Percentiles rank a stretch among this genome's conserved stretches.
These are phyloP conservation scores for Poecile montanus DNA, from an alignment of 2,797 vertebrate species.

Conservation along the genomic window DNA sequence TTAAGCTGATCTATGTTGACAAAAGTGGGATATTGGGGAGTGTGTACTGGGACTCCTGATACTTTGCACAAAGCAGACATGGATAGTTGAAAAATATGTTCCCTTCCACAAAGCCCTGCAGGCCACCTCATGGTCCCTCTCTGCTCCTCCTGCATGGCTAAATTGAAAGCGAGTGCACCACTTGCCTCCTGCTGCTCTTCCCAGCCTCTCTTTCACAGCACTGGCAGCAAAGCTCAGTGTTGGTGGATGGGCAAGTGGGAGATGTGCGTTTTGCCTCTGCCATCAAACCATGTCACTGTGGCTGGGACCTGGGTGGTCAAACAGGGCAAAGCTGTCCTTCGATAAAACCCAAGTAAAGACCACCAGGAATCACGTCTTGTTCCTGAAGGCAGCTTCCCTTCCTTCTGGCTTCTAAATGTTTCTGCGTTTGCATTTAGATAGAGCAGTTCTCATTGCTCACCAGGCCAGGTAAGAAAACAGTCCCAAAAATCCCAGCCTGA, in stretches of 20 bases:
- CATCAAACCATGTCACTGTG: background rate
- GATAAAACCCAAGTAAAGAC: background rate
- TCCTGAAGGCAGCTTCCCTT: background rate
- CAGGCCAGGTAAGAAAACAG: background rate
- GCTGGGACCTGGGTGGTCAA: background rate
- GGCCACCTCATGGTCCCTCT: constrained; percentile 2
- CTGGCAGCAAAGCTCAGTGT: background rate
- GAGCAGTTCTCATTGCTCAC: background rate
- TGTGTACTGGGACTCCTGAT: background rate
- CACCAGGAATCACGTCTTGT: background rate
- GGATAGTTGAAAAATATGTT: constrained; percentile 41
- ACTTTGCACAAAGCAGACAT: background rate
- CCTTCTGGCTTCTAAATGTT: background rate
- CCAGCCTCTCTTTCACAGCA: background rate
- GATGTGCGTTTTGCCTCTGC: background rate
- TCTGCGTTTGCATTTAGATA: background rate
- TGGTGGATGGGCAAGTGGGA: background rate
- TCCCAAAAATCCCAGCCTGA: background rate
- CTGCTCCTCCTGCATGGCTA: background rate
- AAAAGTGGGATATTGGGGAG: background rate
- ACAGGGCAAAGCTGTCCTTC: background rate
- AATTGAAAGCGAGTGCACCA: background rate
- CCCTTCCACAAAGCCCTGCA: constrained; percentile 3
- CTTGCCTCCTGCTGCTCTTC: background rate
- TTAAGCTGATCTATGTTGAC: constrained; percentile 3